Conservation (phyloP, 2,888 invertebrate species). For the Thymelicus lineola region DNA sequence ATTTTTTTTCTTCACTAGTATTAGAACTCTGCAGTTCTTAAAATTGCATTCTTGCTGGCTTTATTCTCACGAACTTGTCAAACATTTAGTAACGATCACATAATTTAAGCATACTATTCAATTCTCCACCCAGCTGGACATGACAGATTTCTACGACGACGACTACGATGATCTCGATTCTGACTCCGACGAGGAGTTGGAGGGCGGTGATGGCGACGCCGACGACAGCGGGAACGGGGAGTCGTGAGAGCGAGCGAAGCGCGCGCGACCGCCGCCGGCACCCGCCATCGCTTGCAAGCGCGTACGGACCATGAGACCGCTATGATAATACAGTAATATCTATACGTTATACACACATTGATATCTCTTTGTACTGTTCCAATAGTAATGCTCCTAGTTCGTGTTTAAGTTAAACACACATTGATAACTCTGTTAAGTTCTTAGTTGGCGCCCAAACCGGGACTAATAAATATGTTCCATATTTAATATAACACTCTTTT, state of each 20-base stretch:
- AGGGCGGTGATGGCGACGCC: conserved; percentile 90
- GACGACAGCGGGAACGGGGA: conserved; percentile 97
- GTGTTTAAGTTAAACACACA: not conserved
- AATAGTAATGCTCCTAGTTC: not conserved
- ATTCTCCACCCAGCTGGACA: conserved; percentile 86
- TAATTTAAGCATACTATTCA: no score
- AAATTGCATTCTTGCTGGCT: no score
- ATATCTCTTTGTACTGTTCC: not conserved
- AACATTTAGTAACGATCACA: no score
- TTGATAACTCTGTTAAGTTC: not conserved
- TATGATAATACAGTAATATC: not conserved
- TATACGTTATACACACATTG: not conserved
- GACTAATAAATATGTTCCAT: not conserved
- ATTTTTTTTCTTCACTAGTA: no score
- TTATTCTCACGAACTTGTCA: no score
- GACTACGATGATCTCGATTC: conserved; percentile 96
- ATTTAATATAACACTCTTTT: not conserved
- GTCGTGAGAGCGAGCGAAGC: conserved; percentile 87
- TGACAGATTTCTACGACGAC: conserved; percentile 98
- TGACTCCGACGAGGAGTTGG: conserved; percentile 87
- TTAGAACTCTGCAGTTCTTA: no score
- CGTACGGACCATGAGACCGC: conserved; percentile 47
- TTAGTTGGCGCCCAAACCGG: not conserved
- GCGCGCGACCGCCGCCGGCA: conserved; percentile 29
- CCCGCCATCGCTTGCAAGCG: conserved; percentile 42